These are phyloP conservation scores for Drosophila ambigua DNA, from an alignment of 1,140 invertebrate genomes.

Conservation along the genomic window DNA sequence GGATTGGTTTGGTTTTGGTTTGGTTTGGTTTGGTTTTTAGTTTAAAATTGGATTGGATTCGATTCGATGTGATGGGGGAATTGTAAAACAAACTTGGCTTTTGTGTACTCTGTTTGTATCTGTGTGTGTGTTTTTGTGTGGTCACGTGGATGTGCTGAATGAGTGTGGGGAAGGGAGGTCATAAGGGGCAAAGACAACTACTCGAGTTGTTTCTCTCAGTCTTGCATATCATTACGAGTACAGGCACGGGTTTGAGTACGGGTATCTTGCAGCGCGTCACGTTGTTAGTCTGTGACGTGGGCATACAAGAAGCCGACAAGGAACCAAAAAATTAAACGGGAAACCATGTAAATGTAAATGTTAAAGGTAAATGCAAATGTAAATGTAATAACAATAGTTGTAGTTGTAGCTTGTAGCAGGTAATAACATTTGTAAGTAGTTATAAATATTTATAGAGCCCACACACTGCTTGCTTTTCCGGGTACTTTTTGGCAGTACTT, in stretches of 20 bases:
- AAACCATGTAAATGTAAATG: constrained; percentile 50
- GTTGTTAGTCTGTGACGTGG: constrained; percentile 10
- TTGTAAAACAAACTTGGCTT: constrained; percentile 45
- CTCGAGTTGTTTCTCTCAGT: constrained; percentile 61
- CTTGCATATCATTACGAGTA: constrained; percentile 49
- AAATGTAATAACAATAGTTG: constrained; percentile 55
- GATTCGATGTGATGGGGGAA: constrained; percentile 5
- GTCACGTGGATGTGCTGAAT: constrained; percentile 3
- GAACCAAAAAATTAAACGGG: constrained; percentile 48
- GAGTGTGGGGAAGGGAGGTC: background rate
- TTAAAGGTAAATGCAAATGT: constrained; percentile 52
- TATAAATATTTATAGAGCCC: constrained; percentile 58
- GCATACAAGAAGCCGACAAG: constrained; percentile 22
- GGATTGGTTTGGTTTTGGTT: constrained; percentile 24
- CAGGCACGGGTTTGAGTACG: too few species aligned
- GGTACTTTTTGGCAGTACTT: constrained; percentile 69
- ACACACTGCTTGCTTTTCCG: constrained; percentile 39
- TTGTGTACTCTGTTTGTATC: constrained; percentile 46
- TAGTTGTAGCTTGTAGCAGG: constrained; percentile 29
- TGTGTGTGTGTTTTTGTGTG: constrained; percentile 22
- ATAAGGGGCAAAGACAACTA: constrained; percentile 42
- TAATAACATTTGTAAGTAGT: constrained; percentile 63
- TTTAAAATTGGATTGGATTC: constrained; percentile 32
- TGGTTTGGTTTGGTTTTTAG: constrained; percentile 4
- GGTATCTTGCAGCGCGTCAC: constrained; percentile 53